Evolutionary conservation across 2,113 vertebrate genomes (phyloP).

Genomic region (Narcine bancroftii): DNA sequence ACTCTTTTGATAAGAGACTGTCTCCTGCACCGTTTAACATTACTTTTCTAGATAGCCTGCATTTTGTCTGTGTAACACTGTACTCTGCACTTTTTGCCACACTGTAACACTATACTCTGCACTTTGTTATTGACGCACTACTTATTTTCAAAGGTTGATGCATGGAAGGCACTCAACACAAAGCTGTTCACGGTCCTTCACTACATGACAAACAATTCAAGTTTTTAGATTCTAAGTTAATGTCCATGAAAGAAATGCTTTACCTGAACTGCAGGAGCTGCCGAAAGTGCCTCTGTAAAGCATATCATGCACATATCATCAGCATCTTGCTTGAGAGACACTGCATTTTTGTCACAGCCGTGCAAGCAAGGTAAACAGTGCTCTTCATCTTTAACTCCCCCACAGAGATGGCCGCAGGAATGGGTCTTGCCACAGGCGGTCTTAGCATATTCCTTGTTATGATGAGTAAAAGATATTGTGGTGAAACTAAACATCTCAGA

Average conservation of each 20-base stretch:
- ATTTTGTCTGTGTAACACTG: too few species aligned
- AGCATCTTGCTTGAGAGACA: conserved; percentile 86
- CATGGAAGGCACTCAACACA: too few species aligned
- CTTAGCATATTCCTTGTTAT: conserved; percentile 81
- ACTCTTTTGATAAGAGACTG: too few species aligned
- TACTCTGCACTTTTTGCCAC: too few species aligned
- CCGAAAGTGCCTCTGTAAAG: conserved; percentile 95
- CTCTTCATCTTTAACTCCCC: conserved; percentile 90
- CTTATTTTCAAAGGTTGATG: too few species aligned
- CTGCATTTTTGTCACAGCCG: conserved; percentile 80
- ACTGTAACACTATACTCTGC: too few species aligned
- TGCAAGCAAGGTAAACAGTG: conserved; percentile 86
- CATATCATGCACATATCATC: conserved; percentile 99
- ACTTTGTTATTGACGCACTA: too few species aligned
- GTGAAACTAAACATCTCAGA: neutral
- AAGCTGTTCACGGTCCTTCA: too few species aligned
- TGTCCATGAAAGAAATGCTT: neutral
- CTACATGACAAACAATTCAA: too few species aligned
- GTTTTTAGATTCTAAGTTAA: neutral
- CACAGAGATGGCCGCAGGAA: conserved; percentile 85
- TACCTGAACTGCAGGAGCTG: conserved; percentile 94
- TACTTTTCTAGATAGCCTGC: too few species aligned
- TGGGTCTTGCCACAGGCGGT: conserved; percentile 93
- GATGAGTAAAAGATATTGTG: neutral
- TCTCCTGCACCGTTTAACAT: too few species aligned